Base-by-base conservation (phyloP, 2,797 vertebrate species). In the Leptoclinus maculatus region DNA sequence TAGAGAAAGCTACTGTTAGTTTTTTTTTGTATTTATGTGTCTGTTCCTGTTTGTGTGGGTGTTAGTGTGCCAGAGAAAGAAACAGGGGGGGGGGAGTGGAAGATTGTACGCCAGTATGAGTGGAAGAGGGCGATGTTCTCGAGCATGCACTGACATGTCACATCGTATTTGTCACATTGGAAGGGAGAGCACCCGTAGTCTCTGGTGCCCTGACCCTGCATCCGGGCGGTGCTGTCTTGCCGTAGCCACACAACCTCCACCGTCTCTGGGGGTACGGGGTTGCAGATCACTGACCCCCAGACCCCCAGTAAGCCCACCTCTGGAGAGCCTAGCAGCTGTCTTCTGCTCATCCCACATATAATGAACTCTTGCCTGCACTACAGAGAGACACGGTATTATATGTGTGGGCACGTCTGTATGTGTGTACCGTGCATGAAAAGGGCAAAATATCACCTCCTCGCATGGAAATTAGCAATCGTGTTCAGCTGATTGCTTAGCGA, bases 141-240 rank as follows among this genome's bases (percentile, higher is more conserved):
- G 45, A 86, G 84, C 80, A 76, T 77, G 83, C 80, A 71, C 74
- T 12, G 70, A 83, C 76, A 73, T 88, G 91, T 91, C 93, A 90
- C 88, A 77, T 90, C 63, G 54, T 71, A 92, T 94, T 89, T 91
- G 93, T 92, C 90, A 91, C 83, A 86, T 84, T 63, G 16, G 64
- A 87, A 74, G 80, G 79, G 60, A 87, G 69, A 72, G 45, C 71
- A 70, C 69, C 82, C 70, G 8, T 53, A 27, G 68, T 92, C 91
- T 74, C 89, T 41, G 79, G 75, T 85, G 88, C 57, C 72, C 66
- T 85, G 89, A 91, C 91, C 91, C 92, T 72, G 79, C 67, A 79
- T 83, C 70, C 25, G 39, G 79, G 49, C 63, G 68, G 53, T 36
- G 84, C 59, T 64, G 82, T 79, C 83, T 72, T 34, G 66, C 74